Base-by-base conservation (phyloP, 2,888 invertebrate genomes). In the Hydraecia micacea region DNA sequence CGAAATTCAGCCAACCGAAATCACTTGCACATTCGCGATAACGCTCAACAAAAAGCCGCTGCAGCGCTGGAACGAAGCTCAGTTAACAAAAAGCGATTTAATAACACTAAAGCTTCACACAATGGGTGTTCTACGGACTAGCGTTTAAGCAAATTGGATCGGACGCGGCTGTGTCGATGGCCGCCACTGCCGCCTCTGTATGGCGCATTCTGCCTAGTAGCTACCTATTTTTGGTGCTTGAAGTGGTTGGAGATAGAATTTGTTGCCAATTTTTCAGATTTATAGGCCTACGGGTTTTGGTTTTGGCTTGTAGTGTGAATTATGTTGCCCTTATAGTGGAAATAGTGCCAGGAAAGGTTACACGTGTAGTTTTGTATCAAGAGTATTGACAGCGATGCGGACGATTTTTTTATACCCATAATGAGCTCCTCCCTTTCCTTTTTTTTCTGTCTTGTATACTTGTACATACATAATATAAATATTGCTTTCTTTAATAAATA, bases 51-150 rank as follows among this genome's bases (percentile, higher is more conserved):
- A 85, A 85, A 80, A 75, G 49, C 76, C 25, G 74, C 63, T 73
- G 69, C 60, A 73, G 63, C 78, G 75, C 68, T 83, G 73, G 5
- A 85, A 81, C 73, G 36, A 39, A 72, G 77, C 46, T 83, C 63
- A 66, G 83, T 76, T 76, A 77, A 80, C 84, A 84, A 80, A 80
- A 86, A 83, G 73, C 73, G 84, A 86, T 77, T 84, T 80, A 85
- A 80, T 86, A 85, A 75, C 62, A 68, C 75, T 84, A 77, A 75
- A 85, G 72, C 67, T 49, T 70, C 49, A 84, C 77, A 85, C 84
- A 85, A 85, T 87, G 62, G 74, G 2, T 65, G 46, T 74, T 72
- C 72, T 63, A 75, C 39, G 28, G 66, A 70, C 72, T 62, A 42
- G 62, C 25, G 52, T 69, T 75, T 68, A 76, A 73, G 62, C 68